phyloP scores from a whole-genome alignment of 2,113 vertebrate species.

The Apteryx owenii region DNA sequence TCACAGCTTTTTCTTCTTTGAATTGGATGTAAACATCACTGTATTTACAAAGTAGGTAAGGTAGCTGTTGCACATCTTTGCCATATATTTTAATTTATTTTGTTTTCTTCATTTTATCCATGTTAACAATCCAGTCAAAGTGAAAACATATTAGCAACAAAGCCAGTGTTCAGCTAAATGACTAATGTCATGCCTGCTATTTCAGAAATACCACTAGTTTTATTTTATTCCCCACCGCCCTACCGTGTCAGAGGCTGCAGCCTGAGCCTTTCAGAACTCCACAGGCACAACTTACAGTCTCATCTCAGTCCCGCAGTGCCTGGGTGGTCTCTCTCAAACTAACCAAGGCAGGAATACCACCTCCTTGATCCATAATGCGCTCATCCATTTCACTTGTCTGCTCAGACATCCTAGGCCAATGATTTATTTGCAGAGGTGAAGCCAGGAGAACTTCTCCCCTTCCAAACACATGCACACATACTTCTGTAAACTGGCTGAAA shows the following conservation, averaged over 20 bases:
- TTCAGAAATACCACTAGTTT: neutral
- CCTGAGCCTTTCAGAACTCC: neutral
- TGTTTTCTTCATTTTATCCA: neutral
- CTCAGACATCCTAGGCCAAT: constrained; percentile 13
- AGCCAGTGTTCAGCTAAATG: neutral
- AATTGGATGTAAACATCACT: neutral
- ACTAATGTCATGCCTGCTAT: neutral
- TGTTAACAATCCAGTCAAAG: neutral
- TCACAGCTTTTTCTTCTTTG: neutral
- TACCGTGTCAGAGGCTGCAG: neutral
- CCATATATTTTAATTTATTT: neutral
- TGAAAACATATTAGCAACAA: neutral
- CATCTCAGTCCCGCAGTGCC: neutral
- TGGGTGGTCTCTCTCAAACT: constrained; percentile 49
- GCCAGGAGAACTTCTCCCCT: neutral
- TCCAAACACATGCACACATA: neutral
- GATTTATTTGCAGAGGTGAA: constrained; percentile 61
- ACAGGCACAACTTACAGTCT: neutral
- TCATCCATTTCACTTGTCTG: constrained; percentile 61
- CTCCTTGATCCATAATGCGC: constrained; percentile 1
- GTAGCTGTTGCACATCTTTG: neutral
- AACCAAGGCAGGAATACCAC: neutral
- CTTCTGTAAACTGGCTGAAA: constrained; percentile 54
- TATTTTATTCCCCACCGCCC: neutral
- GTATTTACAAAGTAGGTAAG: neutral